These are phyloP conservation scores for Polymixis lichenea DNA, from an alignment of 2,888 invertebrate species.

Conservation along the genomic window DNA sequence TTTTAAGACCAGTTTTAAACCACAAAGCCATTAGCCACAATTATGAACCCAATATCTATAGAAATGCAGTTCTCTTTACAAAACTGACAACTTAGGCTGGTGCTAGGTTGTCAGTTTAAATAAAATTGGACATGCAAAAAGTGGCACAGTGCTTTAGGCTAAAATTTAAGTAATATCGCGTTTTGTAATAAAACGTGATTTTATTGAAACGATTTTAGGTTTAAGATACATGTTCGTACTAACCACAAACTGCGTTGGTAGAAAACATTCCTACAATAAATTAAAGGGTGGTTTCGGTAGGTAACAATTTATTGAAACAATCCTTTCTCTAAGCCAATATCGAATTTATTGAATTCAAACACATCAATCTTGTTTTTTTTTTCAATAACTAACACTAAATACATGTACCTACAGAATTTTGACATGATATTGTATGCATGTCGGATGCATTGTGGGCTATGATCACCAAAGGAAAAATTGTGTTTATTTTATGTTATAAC, in stretches of 20 bases:
- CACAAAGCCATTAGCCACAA: no score
- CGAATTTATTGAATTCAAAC: conserved; percentile 47
- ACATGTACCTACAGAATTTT: not conserved
- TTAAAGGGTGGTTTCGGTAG: conserved; percentile 34
- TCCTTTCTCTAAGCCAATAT: conserved; percentile 41
- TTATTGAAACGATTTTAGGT: conserved; percentile 42
- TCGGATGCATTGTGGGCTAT: no score
- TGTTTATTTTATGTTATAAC: no score
- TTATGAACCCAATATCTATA: no score
- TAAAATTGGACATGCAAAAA: not conserved
- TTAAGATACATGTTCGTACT: conserved; percentile 31
- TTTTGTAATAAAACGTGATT: conserved; percentile 2
- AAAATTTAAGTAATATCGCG: no score
- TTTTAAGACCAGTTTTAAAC: no score
- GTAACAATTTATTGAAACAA: conserved; percentile 49
- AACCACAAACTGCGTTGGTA: conserved; percentile 45
- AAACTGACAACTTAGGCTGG: not conserved
- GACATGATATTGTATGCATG: no score
- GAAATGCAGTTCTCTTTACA: not conserved
- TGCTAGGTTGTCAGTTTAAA: not conserved
- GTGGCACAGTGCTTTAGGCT: no score
- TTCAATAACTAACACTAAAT: conserved; percentile 5
- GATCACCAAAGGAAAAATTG: no score
- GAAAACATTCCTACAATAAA: conserved; percentile 51
- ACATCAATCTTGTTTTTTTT: conserved; percentile 19